These are phyloP conservation scores for Zosterops japonicus DNA, from an alignment of 2,113 vertebrate species.

Conservation along the genomic window DNA sequence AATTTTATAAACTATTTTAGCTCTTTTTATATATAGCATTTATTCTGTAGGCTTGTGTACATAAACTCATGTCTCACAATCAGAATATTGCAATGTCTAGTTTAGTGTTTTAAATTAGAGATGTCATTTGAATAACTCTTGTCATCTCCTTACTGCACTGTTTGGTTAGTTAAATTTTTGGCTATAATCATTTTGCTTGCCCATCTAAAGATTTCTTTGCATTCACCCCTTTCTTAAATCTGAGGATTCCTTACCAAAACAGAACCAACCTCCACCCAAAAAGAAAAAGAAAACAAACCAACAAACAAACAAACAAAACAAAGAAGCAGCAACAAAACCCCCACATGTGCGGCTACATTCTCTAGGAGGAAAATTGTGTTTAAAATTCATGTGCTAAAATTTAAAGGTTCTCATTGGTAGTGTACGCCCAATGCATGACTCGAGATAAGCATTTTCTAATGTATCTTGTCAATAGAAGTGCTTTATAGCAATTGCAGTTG, in stretches of 20 bases:
- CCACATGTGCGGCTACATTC: neutral
- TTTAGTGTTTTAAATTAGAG: neutral
- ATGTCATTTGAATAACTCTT: neutral
- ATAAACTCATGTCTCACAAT: neutral
- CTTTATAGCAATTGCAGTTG: neutral
- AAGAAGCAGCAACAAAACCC: neutral
- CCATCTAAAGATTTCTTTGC: neutral
- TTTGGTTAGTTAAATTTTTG: neutral
- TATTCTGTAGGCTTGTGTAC: neutral
- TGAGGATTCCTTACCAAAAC: neutral
- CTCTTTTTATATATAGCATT: neutral
- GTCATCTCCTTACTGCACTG: neutral
- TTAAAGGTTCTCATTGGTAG: neutral
- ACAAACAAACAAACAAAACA: too few species aligned
- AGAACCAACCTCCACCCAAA: fast-evolving
- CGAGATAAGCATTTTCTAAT: neutral
- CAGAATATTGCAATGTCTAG: neutral
- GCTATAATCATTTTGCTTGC: neutral
- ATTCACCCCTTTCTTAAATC: neutral
- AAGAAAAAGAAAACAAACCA: neutral
- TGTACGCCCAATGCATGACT: neutral
- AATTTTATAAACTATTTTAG: neutral
- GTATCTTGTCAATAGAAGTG: neutral
- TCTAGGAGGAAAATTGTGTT: neutral
- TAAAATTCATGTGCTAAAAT: neutral